Base-by-base conservation (phyloP, 2,888 invertebrate genomes). In the Caenorhabditis sp. region DNA sequence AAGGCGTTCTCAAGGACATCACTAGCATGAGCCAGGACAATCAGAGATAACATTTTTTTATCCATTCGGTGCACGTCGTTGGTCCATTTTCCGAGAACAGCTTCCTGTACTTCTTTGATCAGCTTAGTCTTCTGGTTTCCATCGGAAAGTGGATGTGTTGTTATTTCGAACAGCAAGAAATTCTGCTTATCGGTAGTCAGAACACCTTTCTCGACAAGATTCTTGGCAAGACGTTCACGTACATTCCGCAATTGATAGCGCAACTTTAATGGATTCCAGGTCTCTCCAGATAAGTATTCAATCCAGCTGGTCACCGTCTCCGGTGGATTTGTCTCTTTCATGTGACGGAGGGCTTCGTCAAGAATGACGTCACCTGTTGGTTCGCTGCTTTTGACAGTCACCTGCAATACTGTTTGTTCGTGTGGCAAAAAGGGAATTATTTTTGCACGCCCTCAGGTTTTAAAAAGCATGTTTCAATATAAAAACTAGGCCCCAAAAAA, bases 1-100 rank as follows among this genome's bases (percentile, higher is more conserved):
- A 99, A 99, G 72, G 99, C 99, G 93, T 99, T 99, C 94, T 99
- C 99, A 75, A 99, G 94, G 28, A 99, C 99, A 93, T 99, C 99
- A 70, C 97, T 97, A 10, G 98, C 97, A 93, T 99, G 98, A 31
- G 98, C 97, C 90, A 99, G 94, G 93, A 97, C 96, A 92, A 99
- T 95, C 84, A 99, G 94, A 59, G 98, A 96, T 91, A 99, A 94
- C 93, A 96, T 95, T 74, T 98, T 95, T 93, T 96, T 96, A 93
- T 99, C 98, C 95, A 99, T 98, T 90, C 98, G 95, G 90, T 97
- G 97, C 14, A 97, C 96, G 94, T 98, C 98, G 86, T 98, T 98
- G 63, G 97, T 93, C 96, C 99, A 99, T 92, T 97, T 96, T 79
- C 95, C 95, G 88, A 99, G 94, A 64, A 99, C 97, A 35, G 97